Evolutionary conservation across 2,888 invertebrate genomes (phyloP), one percentile per base, ranked within the genome.

Genomic region (Drosophila neutralis): DNA sequence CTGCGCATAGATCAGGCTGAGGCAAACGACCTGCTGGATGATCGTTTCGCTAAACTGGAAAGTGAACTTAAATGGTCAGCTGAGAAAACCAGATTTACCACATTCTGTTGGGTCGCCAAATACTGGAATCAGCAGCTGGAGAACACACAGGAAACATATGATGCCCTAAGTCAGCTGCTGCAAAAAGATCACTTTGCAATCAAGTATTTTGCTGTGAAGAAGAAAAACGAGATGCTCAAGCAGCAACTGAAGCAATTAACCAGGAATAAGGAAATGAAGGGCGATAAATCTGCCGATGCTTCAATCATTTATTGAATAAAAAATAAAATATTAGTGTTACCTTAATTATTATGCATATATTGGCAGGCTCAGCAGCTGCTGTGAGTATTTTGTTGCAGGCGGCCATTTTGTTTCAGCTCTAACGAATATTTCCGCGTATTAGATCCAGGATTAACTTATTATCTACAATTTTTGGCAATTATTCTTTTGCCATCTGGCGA

Each of bases 1-100:
- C 8, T 33, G 4, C 21, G 15, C 21, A 33, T 6, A 15, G 33
- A 21, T n/a, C 31, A 4, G 33, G 7, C 8, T 13, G 21, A 33
- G 21, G 2, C 21, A 8, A 11, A n/a, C 8, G 52, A 52, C 13
- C 21, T 21, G 21, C 21, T 54, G 13, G 36, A 54, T 36, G 13
- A 38, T 18, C 36, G 36, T 13, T 38, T 54, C 27, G 54, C 18
- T 7, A n/a, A 54, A n/a, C 54, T 54, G 27, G 54, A 38, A 54
- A 7, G 7, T 2, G 36, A 54, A 36, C 36, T 54, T 6, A 54
- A 27, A n/a, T 54, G 54, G 54, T 54, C 54, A 27, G 36, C 54
- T 8, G 36, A 54, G 4, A 54, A 27, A 38, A 38, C 8, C 4
- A 38, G 36, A 38, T 38, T 54, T 38, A 38, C n/a, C 7, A 54